phyloP scores from a whole-genome alignment of 2,113 vertebrate species.

The Amazona guildingii region DNA sequence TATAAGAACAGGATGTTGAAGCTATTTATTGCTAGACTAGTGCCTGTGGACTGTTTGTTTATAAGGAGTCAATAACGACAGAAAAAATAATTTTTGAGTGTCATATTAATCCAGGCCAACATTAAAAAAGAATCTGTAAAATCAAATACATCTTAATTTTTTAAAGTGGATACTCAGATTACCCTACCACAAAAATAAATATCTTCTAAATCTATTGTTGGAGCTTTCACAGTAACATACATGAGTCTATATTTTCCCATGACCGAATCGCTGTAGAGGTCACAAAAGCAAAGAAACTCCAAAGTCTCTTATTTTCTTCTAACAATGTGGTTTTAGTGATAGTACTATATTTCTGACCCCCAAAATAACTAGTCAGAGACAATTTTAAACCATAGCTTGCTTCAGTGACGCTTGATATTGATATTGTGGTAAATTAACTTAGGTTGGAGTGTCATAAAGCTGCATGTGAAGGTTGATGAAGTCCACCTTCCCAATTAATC shows the following conservation, averaged over 20 bases:
- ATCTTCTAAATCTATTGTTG: neutral
- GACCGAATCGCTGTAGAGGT: neutral
- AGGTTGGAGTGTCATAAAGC: neutral
- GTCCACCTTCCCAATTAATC: neutral
- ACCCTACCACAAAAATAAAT: neutral
- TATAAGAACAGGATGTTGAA: neutral
- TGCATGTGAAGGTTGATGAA: neutral
- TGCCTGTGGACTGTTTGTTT: neutral
- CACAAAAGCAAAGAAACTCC: neutral
- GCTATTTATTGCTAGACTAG: neutral
- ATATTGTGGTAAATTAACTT: neutral
- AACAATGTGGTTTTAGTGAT: neutral
- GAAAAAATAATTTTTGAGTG: neutral
- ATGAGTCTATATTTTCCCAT: neutral
- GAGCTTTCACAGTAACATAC: neutral
- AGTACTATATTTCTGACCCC: neutral
- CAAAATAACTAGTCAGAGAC: neutral
- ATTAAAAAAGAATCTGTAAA: neutral
- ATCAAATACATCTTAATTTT: neutral
- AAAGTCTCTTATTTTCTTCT: neutral
- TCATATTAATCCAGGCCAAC: neutral
- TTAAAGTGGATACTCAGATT: neutral
- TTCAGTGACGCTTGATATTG: neutral
- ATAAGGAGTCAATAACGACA: neutral
- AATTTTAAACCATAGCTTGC: neutral